Evolutionary conservation across 2,797 vertebrate genomes (phyloP).

Genomic region (Chloroceryle amazona): DNA sequence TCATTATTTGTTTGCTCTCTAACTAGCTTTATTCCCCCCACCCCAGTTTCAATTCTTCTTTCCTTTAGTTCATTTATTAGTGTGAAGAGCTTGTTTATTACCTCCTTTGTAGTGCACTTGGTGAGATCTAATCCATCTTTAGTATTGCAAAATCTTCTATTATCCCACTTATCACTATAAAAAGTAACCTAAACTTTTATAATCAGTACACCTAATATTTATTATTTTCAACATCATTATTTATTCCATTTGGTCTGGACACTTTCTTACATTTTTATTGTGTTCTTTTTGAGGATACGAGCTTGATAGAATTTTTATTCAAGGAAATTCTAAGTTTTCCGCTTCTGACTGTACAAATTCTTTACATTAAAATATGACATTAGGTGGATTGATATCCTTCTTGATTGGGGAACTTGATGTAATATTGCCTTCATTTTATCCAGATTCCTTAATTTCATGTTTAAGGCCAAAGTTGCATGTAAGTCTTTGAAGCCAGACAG

Average conservation of each 20-base stretch:
- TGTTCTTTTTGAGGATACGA: not conserved
- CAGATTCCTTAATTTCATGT: not conserved
- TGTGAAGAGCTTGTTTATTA: not conserved
- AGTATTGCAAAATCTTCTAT: not conserved
- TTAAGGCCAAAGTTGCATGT: not conserved
- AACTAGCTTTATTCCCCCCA: not conserved
- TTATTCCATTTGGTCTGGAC: not conserved
- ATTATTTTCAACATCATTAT: not conserved
- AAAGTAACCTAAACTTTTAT: not conserved
- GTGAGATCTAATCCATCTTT: not conserved
- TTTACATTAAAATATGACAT: not conserved
- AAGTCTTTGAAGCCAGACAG: not conserved
- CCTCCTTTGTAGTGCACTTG: not conserved
- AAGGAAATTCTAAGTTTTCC: not conserved
- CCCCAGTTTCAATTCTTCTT: not conserved
- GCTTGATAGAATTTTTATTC: not conserved
- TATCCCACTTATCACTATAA: not conserved
- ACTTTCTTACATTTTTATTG: not conserved
- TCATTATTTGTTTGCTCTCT: not conserved
- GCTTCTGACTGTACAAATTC: not conserved
- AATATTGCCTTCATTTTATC: not conserved
- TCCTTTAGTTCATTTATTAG: not conserved
- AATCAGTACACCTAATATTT: not conserved
- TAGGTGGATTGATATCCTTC: not conserved
- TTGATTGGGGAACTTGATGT: not conserved